Evolutionary conservation across 2,113 vertebrate genomes (phyloP), one percentile per base, ranked within the genome.

Genomic region (Hucho hucho): DNA sequence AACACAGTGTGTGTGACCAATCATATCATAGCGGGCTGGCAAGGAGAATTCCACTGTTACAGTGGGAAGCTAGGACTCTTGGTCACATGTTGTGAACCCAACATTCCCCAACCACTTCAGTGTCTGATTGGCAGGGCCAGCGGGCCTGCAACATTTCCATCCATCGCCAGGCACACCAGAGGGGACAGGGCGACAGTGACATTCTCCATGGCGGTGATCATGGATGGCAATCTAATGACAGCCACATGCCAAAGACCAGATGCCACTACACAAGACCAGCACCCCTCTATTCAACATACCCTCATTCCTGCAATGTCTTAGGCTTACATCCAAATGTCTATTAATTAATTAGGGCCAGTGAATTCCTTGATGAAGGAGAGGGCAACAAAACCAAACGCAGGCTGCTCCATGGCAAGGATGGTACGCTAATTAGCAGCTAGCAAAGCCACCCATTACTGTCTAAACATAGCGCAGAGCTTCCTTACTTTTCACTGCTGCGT

Each of bases 101-200:
- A 84, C 81, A 86, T 87, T 85, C 88, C 73, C 4, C 3, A 64
- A 61, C 63, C 69, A 73, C 80, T 81, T 79, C 81, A 43, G 37
- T 43, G 37, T 43, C 37, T 84, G 81, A 82, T 78, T 43, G 37
- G 37, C 37, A 43, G 37, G 37, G 37, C 37, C 37, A 43, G 37
- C 37, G 37, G 37, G 37, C 37, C 37, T 43, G 37, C 9, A 43
- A 43, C 37, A 43, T 43, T 11, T 9, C 37, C 37, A 43, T 43
- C 37, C 37, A 43, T 43, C 37, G 9, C 7, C 37, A 12, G 37
- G 37, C 37, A 43, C 37, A 43, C 37, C 37, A 11, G 61, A 74
- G 20, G 18, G 64, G 75, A 82, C 69, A 79, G 78, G 78, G 83
- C 71, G 84, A 85, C 81, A 24, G 75, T 73, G 86, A 89, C 85